Base-by-base conservation (phyloP, 2,113 vertebrate genomes). In the Pteruthius melanotis region DNA sequence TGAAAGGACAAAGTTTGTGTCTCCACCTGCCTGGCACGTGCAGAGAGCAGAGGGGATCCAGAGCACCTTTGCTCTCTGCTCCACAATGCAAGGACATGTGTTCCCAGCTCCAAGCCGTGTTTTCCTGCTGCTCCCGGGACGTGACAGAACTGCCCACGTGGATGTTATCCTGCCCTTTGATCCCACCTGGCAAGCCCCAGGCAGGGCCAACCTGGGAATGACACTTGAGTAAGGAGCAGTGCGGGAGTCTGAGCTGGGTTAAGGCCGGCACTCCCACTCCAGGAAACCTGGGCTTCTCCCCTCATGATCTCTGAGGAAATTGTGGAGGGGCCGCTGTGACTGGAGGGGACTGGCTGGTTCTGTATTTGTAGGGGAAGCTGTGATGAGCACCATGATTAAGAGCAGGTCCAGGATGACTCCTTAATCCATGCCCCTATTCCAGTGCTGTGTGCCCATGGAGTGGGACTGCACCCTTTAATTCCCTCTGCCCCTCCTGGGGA, bases 111-210 rank as follows among this genome's bases (percentile, higher is more conserved):
- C 30, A 13, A 27, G 24, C 45, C n/a, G 56, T 15, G 39, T 24
- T 63, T 45, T 65, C 1, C 3, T 30, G 31, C 15, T 1, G 2
- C 20, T 80, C 47, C 68, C 8, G 0, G 4, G 77, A 37, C 1
- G 2, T 0, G 30, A 82, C 60, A 44, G 9, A 66, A 33, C 33
- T 68, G 72, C 40, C 60, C 5, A 39, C 5, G 45, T 86, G 85
- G 88, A 80, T 49, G 23, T 72, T 76, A 19, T 40, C 16, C 63
- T 93, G 90, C 83, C 75, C 96, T 97, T 95, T 88, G 90, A 77
- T 89, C 94, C 83, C 13, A 1, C 11, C 35, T 53, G 2, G 0
- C 0, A 1, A 54, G 50, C 44, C 37, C 39, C 39, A 45, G 65
- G 61, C 44, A 61, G 40, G 20, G 59, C 42, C 79, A 45, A 8